Evolutionary conservation across 92 coral and sea anemone species (phyloP), one percentile per base, ranked within the genome.

Genomic region (Diadumene lineata): DNA sequence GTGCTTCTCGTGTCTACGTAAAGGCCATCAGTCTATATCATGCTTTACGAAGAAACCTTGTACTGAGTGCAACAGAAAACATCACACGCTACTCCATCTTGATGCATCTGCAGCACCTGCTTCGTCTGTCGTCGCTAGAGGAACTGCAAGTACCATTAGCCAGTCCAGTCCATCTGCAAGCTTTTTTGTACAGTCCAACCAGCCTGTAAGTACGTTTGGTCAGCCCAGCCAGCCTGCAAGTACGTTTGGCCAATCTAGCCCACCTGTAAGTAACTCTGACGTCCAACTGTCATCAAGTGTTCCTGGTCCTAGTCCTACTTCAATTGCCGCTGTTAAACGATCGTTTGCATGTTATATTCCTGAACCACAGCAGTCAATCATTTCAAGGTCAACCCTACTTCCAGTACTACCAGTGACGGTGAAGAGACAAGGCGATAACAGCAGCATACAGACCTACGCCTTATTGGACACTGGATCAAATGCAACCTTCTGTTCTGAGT

Each of bases 41-140:
- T 84, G 88, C 31, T 72, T 71, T 64, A 77, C 27, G 76, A 76
- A 58, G 51, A 82, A 69, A 31, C 82, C 87, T 25, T 82, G 80
- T 60, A 64, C 1, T 16, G 73, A 69, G 44, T 82, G 85, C 25
- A 19, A 81, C 34, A 57, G 73, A 50, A 63, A 48, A 56, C 85
- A 73, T 73, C 56, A 73, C 50, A 78, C 83, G 3, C 44, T 78
- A 10, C 60, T 76, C 31, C 87, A 82, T 44, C 48, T 60, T 43
- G 73, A 44, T 17, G 51, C 17, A 8, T 44, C 51, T 17, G 51
- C 9, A 9, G 10, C 10, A 9, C 10, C 51, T 44, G 51, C 17
- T 44, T 44, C 51, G 51, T 8, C 51, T 44, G 51, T 17, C 9
- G 17, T 9, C 17, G 9, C 51, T 8, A 8, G 10, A 8, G 51